Conservation (phyloP, 1,140 invertebrate species). For the Oncopeltus fasciatus region DNA sequence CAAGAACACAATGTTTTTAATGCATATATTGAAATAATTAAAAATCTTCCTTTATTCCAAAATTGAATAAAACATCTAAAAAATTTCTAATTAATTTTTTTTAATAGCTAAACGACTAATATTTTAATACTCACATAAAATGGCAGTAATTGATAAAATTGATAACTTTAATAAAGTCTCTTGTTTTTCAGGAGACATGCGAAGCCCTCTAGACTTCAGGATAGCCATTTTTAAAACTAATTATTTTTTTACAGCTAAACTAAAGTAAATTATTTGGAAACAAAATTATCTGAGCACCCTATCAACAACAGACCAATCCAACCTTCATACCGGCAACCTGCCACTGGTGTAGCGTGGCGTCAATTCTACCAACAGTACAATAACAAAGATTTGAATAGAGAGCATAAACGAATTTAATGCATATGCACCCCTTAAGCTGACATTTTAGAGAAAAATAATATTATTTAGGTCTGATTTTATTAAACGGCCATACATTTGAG, state of each 20-base stretch:
- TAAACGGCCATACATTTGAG: too few relatives aligned
- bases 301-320: background rate
- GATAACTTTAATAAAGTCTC: conserved; percentile 85
- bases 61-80: too few relatives aligned
- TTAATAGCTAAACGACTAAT: conserved; percentile 14
- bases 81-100: too few relatives aligned
- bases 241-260: background rate
- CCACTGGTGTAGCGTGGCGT: background rate
- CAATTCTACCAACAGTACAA: background rate
- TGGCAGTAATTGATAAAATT: conserved; percentile 77
- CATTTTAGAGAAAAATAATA: too few relatives aligned
- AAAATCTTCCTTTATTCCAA: too few relatives aligned
- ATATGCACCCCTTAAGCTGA: too few relatives aligned
- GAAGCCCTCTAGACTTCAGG: conserved; percentile 20
- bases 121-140: conserved; percentile 66
- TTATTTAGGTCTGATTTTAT: too few relatives aligned
- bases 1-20: too few relatives aligned
- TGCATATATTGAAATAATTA: too few relatives aligned
- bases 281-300: background rate
- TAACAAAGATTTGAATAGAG: too few relatives aligned
- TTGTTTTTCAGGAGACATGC: conserved; percentile 58
- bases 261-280: background rate
- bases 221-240: conserved; percentile 11
- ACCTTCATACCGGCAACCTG: background rate
- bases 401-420: too few relatives aligned